Conservation (phyloP, 2,888 invertebrate species). For the Cyclophora albipunctata region DNA sequence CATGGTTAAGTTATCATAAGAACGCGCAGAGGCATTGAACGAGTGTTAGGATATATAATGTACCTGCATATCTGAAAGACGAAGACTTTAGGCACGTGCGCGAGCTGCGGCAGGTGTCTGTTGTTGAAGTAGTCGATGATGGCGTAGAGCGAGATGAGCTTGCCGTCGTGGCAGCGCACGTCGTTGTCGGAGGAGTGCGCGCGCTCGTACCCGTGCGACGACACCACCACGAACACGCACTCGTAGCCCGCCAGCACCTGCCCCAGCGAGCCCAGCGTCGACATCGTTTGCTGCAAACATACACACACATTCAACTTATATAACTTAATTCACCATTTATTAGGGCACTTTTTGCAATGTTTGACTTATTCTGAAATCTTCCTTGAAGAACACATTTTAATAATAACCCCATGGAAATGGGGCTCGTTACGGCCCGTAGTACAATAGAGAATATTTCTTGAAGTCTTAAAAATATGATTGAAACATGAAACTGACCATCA, state of each 20-base stretch:
- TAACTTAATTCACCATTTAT: too few relatives aligned
- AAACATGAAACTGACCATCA: too few relatives aligned
- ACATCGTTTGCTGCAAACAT: slow-evolving; percentile 42
- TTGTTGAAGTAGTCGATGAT: slow-evolving; percentile 78
- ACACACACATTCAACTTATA: background rate
- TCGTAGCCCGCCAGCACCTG: slow-evolving; percentile 62
- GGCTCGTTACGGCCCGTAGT: too few relatives aligned
- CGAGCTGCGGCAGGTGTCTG: slow-evolving; percentile 63
- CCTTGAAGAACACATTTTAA: too few relatives aligned
- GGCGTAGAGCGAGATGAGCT: slow-evolving; percentile 59
- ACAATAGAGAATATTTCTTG: too few relatives aligned
- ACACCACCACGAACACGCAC: slow-evolving; percentile 78
- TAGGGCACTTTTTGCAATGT: too few relatives aligned
- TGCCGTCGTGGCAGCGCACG: slow-evolving; percentile 76
- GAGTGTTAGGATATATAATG: background rate
- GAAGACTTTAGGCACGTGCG: slow-evolving; percentile 81
- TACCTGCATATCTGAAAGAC: slow-evolving; percentile 83
- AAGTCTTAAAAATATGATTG: too few relatives aligned
- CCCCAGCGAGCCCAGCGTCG: slow-evolving; percentile 50
- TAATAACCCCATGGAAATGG: too few relatives aligned
- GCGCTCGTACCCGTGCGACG: slow-evolving; percentile 78
- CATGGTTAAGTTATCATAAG: too few relatives aligned
- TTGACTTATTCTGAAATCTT: too few relatives aligned
- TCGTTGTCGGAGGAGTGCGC: slow-evolving; percentile 64
- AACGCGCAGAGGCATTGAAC: background rate